Percentiles rank a stretch among this genome's conserved stretches.
These are phyloP conservation scores for Elgaria multicarinata DNA, from an alignment of 2,113 vertebrate species.

Conservation along the genomic window DNA sequence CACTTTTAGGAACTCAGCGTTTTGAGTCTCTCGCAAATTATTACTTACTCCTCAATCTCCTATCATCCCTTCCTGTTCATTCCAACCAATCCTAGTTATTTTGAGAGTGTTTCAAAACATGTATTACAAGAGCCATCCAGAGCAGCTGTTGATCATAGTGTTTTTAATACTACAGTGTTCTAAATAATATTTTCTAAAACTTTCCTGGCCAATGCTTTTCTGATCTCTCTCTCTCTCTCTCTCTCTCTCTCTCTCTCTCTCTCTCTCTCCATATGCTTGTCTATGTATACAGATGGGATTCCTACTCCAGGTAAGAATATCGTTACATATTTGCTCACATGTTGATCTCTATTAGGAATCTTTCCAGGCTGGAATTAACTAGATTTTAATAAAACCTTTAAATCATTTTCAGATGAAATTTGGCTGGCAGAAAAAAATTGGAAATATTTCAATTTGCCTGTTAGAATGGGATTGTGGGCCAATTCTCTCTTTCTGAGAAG, in stretches of 20 bases:
- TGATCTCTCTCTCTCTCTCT: not conserved
- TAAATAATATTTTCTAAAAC: rapidly evolving
- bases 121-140: not conserved
- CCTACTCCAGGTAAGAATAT: not conserved
- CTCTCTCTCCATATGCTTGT: not conserved
- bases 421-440: slow-evolving; percentile 52
- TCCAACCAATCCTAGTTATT: not conserved
- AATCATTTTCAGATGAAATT: slow-evolving; percentile 56
- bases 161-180: not conserved
- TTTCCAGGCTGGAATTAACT: slow-evolving; percentile 70
- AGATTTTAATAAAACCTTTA: slow-evolving; percentile 65
- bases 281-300: not conserved
- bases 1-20: not conserved
- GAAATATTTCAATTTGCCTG: slow-evolving; percentile 62
- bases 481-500: slow-evolving; percentile 3
- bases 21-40: not conserved
- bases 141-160: not conserved
- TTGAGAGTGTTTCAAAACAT: not conserved
- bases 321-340: not conserved
- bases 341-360: slow-evolving; percentile 52
- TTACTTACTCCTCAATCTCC: not conserved
- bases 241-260: no score
- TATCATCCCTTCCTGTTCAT: not conserved
- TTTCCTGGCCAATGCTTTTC: not conserved
- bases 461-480: rapidly evolving